phyloP scores from a whole-genome alignment of 2,113 vertebrate species.

The Phalacrocorax carbo region DNA sequence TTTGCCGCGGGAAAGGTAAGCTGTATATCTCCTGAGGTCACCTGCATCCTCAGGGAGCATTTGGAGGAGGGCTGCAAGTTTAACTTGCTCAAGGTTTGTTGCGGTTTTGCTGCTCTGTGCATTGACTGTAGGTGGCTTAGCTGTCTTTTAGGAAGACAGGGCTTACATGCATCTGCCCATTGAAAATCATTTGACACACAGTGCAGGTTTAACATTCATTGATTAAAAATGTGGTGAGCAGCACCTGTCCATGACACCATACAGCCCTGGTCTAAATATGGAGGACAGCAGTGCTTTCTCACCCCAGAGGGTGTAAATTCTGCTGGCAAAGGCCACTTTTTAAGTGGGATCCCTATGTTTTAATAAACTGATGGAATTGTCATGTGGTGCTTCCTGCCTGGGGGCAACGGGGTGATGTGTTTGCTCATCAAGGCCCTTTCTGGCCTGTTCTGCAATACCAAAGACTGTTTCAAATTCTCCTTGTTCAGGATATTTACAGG shows the following conservation, averaged over 20 bases:
- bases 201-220: not conserved
- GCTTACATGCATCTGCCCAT: not conserved
- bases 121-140: not conserved
- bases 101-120: not conserved
- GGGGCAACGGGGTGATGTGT: not conserved
- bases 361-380: not conserved
- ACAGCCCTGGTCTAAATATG: not conserved
- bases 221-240: not conserved
- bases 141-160: not conserved
- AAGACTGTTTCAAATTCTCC: not conserved
- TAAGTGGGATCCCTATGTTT: not conserved
- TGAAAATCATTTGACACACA: not conserved
- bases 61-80: not conserved
- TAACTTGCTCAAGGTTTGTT: not conserved
- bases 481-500: not conserved
- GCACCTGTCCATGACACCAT: not conserved
- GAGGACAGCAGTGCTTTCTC: not conserved
- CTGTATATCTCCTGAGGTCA: not conserved
- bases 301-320: not conserved
- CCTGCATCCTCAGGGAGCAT: not conserved
- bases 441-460: not conserved
- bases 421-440: not conserved
- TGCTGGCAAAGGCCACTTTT: not conserved
- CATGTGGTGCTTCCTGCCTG: not conserved
- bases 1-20: constrained; percentile 91